Percentiles rank a stretch among this genome's conserved stretches.
Conservation (phyloP, 30 jellyfish, hydroid and myxozoan species). For the Aurelia aurita region DNA sequence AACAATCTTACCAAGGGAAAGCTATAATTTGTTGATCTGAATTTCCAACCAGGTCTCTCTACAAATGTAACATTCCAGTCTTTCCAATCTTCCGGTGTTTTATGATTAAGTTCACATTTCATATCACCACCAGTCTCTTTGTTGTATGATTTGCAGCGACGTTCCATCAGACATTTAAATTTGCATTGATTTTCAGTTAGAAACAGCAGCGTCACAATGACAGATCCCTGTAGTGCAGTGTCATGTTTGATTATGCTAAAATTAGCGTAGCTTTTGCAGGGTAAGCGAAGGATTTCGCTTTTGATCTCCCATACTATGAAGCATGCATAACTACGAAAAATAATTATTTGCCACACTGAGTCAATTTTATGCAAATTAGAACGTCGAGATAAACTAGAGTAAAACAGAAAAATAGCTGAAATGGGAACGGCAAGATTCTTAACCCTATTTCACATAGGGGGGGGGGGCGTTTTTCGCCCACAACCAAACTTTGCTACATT, state of each 20-base stretch:
- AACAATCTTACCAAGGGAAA: background rate
- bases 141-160: background rate
- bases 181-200: background rate
- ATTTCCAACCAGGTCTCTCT: background rate
- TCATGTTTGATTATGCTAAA: background rate
- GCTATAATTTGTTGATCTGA: background rate
- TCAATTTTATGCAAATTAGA: no score
- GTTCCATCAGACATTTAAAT: slow-evolving; percentile 1
- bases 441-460: no score
- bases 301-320: background rate
- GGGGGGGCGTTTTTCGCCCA: no score
- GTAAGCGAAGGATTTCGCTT: background rate
- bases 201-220: background rate
- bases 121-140: background rate
- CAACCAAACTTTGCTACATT: no score
- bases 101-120: background rate
- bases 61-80: background rate
- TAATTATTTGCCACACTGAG: no score
- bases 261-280: background rate
- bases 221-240: slow-evolving; percentile 11
- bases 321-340: no score
- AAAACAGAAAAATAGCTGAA: no score
- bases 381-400: no score
- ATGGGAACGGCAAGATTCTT: no score
- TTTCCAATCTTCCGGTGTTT: background rate